phyloP scores from a whole-genome alignment of 2,888 invertebrate genomes.

The Sisyra terminalis region DNA sequence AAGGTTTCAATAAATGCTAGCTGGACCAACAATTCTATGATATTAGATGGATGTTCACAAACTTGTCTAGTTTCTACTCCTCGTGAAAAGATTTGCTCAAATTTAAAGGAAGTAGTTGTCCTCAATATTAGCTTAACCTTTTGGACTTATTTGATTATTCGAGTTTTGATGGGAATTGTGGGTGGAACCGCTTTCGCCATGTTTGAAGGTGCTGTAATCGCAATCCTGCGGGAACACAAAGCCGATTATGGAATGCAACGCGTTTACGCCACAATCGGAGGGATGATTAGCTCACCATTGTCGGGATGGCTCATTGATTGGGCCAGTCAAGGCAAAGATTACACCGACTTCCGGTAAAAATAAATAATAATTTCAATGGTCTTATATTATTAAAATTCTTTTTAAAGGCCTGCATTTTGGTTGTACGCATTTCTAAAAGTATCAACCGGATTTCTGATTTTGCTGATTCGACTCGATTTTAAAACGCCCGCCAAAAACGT shows the following conservation, averaged over 20 bases:
- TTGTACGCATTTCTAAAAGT: slow-evolving; percentile 54
- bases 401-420: slow-evolving; percentile 54
- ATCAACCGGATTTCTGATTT: slow-evolving; percentile 45
- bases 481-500: slow-evolving; percentile 57
- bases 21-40: slow-evolving; percentile 12
- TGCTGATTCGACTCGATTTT: slow-evolving; percentile 58
- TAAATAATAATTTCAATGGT: not conserved
- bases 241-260: slow-evolving; percentile 65
- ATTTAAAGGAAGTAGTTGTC: slow-evolving; percentile 38
- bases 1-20: no score
- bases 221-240: slow-evolving; percentile 54
- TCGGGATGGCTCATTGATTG: slow-evolving; percentile 59
- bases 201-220: slow-evolving; percentile 67
- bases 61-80: slow-evolving; percentile 41
- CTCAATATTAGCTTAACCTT: slow-evolving; percentile 49
- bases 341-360: slow-evolving; percentile 52
- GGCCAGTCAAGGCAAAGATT: slow-evolving; percentile 49
- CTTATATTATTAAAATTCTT: not conserved
- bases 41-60: slow-evolving; percentile 34
- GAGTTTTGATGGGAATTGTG: slow-evolving; percentile 46
- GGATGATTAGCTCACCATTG: slow-evolving; percentile 63
- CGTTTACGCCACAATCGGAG: slow-evolving; percentile 58
- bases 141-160: slow-evolving; percentile 51
- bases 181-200: slow-evolving; percentile 62
- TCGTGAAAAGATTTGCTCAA: slow-evolving; percentile 39